phyloP scores from a whole-genome alignment of 2,797 vertebrate species.

The Neostethus bicornis region DNA sequence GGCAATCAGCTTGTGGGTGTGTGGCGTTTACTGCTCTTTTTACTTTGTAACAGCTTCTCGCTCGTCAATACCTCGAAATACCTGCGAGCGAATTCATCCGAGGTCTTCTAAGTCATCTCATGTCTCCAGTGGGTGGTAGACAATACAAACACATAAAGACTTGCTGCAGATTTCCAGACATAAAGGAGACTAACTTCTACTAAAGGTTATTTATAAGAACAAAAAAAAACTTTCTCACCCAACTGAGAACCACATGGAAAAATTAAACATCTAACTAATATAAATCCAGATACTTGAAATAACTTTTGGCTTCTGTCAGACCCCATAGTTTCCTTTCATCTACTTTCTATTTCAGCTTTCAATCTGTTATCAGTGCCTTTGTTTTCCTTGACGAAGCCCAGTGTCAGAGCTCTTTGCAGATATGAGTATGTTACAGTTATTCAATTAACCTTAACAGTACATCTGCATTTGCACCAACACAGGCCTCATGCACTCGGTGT shows the following conservation, averaged over 20 bases:
- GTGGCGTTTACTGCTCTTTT: constrained; percentile 31
- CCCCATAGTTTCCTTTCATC: constrained; percentile 38
- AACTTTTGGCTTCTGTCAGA: too few species aligned
- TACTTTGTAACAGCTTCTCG: constrained; percentile 17
- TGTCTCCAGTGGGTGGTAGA: constrained; percentile 60
- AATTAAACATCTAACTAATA: constrained; percentile 21
- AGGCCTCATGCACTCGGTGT: too few species aligned
- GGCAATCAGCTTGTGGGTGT: constrained; percentile 50
- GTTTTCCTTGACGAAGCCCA: constrained; percentile 61
- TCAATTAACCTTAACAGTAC: too few species aligned
- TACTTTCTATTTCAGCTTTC: constrained; percentile 57
- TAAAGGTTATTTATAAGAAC: constrained; percentile 19
- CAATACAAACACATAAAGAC: constrained; percentile 60
- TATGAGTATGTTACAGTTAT: constrained; percentile 61
- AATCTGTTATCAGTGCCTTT: constrained; percentile 49
- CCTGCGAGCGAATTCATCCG: constrained; percentile 56
- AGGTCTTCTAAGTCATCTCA: constrained; percentile 51
- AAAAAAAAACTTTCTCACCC: constrained; percentile 7
- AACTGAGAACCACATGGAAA: constrained; percentile 1
- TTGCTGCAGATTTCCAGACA: constrained; percentile 56
- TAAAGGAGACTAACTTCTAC: constrained; percentile 41
- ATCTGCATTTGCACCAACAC: too few species aligned
- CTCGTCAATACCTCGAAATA: constrained; percentile 57
- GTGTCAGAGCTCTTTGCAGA: constrained; percentile 59
- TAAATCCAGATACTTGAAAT: too few species aligned